These are phyloP conservation scores for Petrocephalus schoutedeni DNA, from an alignment of 2,797 vertebrate species.

Conservation along the genomic window DNA sequence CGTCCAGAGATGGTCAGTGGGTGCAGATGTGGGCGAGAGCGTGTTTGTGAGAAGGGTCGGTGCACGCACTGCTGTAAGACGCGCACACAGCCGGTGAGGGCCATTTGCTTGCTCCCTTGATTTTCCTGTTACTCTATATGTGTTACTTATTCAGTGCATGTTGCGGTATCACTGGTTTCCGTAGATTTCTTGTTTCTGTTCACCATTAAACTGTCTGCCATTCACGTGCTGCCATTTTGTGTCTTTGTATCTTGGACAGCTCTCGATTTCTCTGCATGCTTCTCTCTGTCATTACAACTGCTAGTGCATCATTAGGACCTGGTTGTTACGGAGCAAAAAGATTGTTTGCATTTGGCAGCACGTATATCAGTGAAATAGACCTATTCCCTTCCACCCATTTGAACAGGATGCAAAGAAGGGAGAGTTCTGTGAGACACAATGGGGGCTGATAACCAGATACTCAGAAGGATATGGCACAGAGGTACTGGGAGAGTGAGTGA, in stretches of 20 bases:
- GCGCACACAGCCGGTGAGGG: conserved; percentile 52
- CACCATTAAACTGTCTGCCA: background rate
- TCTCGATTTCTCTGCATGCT: background rate
- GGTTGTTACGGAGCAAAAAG: background rate
- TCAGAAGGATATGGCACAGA: conserved; percentile 71
- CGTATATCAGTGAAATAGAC: background rate
- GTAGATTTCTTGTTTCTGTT: background rate
- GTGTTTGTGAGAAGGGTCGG: conserved; percentile 53
- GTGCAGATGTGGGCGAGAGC: conserved; percentile 57
- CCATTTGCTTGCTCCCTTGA: background rate
- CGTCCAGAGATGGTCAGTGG: conserved; percentile 44
- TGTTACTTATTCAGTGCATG: background rate
- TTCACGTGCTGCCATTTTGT: background rate
- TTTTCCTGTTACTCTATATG: background rate
- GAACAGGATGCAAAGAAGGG: conserved; percentile 49
- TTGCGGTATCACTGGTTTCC: background rate
- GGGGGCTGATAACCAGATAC: conserved; percentile 54
- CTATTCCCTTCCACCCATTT: background rate
- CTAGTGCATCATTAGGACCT: conserved; percentile 23
- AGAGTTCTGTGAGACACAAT: conserved; percentile 58
- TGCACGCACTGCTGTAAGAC: conserved; percentile 54
- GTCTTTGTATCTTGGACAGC: background rate
- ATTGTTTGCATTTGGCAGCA: background rate
- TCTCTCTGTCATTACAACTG: background rate
- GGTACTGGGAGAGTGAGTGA: conserved; percentile 46